phyloP scores from a whole-genome alignment of 1,140 invertebrate genomes.

The Cheumatopsyche charites region DNA sequence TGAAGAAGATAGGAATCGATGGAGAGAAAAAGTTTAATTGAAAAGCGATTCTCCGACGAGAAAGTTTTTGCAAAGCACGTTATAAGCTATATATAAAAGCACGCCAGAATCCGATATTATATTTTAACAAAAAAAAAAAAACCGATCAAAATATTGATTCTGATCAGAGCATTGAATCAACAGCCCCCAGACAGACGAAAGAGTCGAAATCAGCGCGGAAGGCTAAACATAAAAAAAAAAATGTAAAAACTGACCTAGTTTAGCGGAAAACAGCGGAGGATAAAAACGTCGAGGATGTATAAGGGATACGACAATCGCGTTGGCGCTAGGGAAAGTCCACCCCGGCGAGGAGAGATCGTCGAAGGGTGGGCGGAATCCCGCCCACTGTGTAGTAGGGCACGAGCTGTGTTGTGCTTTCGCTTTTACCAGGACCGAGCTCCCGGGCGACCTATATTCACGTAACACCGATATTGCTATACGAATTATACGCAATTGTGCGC shows the following conservation, averaged over 20 bases:
- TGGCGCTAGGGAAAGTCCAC: constrained; percentile 4
- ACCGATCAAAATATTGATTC: too few relatives aligned
- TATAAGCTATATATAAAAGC: neutral
- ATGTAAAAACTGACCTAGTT: constrained; percentile 35
- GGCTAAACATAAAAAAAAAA: constrained; percentile 6
- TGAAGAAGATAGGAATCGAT: constrained; percentile 48
- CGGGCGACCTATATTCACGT: constrained; percentile 41
- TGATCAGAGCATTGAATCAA: too few relatives aligned
- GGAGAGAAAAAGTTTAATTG: constrained; percentile 48
- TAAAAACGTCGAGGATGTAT: constrained; percentile 8
- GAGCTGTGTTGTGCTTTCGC: constrained; percentile 35
- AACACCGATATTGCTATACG: constrained; percentile 26
- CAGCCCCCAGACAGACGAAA: too few relatives aligned
- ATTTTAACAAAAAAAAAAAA: too few relatives aligned
- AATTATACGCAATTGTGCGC: constrained; percentile 26
- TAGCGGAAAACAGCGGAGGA: constrained; percentile 24
- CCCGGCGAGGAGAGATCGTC: neutral
- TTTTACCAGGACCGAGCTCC: constrained; percentile 36
- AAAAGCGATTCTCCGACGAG: constrained; percentile 40
- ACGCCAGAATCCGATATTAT: too few relatives aligned
- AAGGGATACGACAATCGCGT: constrained; percentile 20
- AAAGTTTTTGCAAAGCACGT: constrained; percentile 2
- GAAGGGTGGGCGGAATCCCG: neutral
- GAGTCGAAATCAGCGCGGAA: neutral
- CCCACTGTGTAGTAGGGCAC: neutral